Evolutionary conservation across 2,888 invertebrate genomes (phyloP).

Genomic region (Hydrotaea cyrtoneurina): DNA sequence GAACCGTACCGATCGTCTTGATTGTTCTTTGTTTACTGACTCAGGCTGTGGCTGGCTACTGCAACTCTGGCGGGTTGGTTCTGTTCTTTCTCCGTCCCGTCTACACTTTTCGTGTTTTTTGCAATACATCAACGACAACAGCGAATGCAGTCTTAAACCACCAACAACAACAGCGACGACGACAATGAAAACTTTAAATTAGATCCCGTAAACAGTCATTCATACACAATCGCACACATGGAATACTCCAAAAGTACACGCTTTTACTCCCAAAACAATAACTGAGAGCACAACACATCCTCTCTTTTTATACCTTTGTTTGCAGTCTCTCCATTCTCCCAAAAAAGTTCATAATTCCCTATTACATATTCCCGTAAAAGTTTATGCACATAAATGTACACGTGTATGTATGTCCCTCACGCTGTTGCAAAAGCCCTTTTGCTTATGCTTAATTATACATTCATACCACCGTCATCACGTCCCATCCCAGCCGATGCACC

Average conservation of each 20-base stretch:
- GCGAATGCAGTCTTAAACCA: conserved; percentile 38
- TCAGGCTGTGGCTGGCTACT: conserved; percentile 12
- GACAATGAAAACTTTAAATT: conserved; percentile 63
- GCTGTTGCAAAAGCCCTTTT: conserved; percentile 1
- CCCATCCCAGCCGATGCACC: conserved; percentile 30
- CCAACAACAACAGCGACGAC: not conserved
- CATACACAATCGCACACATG: conserved; percentile 50
- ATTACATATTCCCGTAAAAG: conserved; percentile 4
- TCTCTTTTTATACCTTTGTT: conserved; percentile 57
- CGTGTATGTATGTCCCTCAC: too few species aligned
- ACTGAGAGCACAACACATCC: not conserved
- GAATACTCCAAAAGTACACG: conserved; percentile 55
- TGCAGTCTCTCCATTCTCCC: conserved; percentile 46
- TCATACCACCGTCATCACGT: conserved; percentile 50
- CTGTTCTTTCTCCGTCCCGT: conserved; percentile 67
- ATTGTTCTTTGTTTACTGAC: conserved; percentile 78
- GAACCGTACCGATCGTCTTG: conserved; percentile 73
- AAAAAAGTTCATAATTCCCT: conserved; percentile 60
- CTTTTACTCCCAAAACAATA: not conserved
- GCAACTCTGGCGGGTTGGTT: conserved; percentile 49
- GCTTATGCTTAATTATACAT: not conserved
- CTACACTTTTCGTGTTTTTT: conserved; percentile 57
- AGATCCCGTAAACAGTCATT: conserved; percentile 73
- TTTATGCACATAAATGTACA: not conserved
- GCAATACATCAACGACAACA: conserved; percentile 40